phyloP scores from a whole-genome alignment of 2,888 invertebrate genomes.

The Chaetogeoica ovagalla region DNA sequence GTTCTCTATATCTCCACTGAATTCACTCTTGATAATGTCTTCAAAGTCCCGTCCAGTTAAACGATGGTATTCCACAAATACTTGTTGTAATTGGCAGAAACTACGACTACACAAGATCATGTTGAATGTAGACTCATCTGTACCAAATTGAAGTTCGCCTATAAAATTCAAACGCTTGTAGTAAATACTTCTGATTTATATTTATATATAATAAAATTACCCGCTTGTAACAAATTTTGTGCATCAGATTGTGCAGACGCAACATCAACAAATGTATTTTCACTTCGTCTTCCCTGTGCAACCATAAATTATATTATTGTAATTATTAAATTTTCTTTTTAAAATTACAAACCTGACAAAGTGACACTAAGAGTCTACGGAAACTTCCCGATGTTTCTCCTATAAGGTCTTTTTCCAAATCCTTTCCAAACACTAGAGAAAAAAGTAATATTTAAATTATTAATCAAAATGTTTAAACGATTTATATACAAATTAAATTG shows the following conservation, averaged over 20 bases:
- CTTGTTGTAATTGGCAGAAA: slow-evolving; percentile 67
- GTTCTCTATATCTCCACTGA: slow-evolving; percentile 80
- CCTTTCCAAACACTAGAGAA: slow-evolving; percentile 74
- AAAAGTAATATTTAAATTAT: slow-evolving; percentile 51
- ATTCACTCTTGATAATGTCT: slow-evolving; percentile 78
- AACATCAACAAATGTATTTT: slow-evolving; percentile 74
- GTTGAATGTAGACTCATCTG: slow-evolving; percentile 86
- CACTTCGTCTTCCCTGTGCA: slow-evolving; percentile 73
- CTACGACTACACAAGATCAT: slow-evolving; percentile 79
- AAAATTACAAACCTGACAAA: slow-evolving; percentile 69
- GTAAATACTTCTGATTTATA: background rate
- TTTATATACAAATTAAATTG: slow-evolving; percentile 13
- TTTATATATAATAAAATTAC: slow-evolving; percentile 60
- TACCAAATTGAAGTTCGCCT: slow-evolving; percentile 71
- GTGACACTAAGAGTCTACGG: slow-evolving; percentile 82
- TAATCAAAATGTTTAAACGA: slow-evolving; percentile 9
- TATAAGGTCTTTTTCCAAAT: slow-evolving; percentile 79
- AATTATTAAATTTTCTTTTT: background rate
- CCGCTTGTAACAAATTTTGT: slow-evolving; percentile 75
- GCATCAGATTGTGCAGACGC: slow-evolving; percentile 79
- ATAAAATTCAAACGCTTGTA: slow-evolving; percentile 20
- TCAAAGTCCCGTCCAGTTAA: slow-evolving; percentile 80
- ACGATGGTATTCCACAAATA: slow-evolving; percentile 73
- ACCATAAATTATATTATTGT: slow-evolving; percentile 9
- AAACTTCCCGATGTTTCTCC: slow-evolving; percentile 92